Percentiles rank a stretch among this genome's conserved stretches.
Conservation (phyloP, 2,797 vertebrate genomes). For the Amblyopsis hoosieri region DNA sequence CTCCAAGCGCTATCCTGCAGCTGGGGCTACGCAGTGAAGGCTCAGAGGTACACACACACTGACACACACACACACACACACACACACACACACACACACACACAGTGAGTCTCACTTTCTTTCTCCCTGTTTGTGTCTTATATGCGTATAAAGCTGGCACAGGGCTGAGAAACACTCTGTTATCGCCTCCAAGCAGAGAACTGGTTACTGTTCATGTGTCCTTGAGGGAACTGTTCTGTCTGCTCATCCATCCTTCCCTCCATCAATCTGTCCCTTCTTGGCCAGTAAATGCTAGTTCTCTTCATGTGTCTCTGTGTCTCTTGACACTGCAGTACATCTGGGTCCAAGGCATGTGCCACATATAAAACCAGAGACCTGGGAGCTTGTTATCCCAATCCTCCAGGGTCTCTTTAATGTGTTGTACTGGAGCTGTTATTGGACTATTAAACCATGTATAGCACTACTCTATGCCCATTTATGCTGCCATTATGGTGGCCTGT, state of each 20-base stretch:
- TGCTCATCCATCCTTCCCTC: constrained; percentile 17
- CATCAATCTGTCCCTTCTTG: constrained; percentile 25
- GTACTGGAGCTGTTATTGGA: constrained; percentile 38
- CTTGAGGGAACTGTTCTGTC: constrained; percentile 14
- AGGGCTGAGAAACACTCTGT: not conserved
- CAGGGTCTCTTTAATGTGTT: constrained; percentile 40
- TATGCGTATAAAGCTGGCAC: no score
- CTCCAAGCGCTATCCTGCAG: constrained; percentile 87
- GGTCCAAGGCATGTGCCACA: constrained; percentile 53
- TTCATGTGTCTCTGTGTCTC: constrained; percentile 48
- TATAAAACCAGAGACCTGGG: constrained; percentile 63
- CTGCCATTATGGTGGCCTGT: not conserved
- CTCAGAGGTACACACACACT: constrained; percentile 3
- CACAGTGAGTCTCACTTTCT: not conserved
- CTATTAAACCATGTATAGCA: constrained; percentile 26
- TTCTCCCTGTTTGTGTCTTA: not conserved
- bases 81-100: not conserved
- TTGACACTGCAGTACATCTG: constrained; percentile 58
- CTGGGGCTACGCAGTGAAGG: constrained; percentile 77
- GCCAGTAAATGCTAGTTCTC: constrained; percentile 58
- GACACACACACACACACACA: constrained; percentile 7
- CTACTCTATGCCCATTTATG: constrained; percentile 27
- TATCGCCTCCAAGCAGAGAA: constrained; percentile 8
- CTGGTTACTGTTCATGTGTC: constrained; percentile 26
- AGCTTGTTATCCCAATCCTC: constrained; percentile 71